A percentile compares a stretch with the other conserved stretches of the same genome.
Conservation (phyloP, 1,140 invertebrate species). For the Paramacrobiotus metropolitanus region DNA sequence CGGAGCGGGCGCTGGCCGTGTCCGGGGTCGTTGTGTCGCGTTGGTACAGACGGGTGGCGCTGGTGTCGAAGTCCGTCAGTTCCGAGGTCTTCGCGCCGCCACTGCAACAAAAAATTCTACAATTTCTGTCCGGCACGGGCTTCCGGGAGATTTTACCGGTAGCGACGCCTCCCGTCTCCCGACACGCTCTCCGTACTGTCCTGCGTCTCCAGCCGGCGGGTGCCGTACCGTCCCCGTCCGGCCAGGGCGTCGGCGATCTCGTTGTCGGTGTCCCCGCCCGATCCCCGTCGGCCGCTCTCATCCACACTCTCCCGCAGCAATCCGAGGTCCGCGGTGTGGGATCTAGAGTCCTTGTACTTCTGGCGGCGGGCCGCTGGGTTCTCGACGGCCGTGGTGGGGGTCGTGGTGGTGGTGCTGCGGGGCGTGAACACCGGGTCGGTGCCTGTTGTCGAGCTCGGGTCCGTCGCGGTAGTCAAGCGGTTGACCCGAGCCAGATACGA, state of each 20-base stretch:
- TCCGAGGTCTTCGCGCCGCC: background rate
- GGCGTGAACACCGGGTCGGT: too few species aligned
- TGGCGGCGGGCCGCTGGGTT: too few species aligned
- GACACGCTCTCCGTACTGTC: background rate
- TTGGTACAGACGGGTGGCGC: background rate
- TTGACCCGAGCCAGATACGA: background rate
- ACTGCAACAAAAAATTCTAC: background rate
- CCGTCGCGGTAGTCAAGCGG: background rate
- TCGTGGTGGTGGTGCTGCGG: too few species aligned
- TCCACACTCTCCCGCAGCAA: background rate
- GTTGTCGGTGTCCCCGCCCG: background rate
- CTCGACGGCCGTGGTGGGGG: too few species aligned
- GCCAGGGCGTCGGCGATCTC: background rate
- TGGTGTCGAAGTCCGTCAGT: background rate
- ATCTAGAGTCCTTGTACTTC: background rate
- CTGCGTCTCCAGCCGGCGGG: background rate
- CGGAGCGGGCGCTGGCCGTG: background rate
- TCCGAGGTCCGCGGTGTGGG: background rate
- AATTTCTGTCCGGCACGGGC: too few species aligned
- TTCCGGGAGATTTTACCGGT: background rate
- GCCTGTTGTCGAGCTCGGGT: too few species aligned
- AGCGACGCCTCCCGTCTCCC: background rate
- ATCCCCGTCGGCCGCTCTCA: background rate
- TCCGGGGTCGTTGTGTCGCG: background rate
- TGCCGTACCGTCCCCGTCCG: background rate